Evolutionary conservation across 1,140 invertebrate species (phyloP), one percentile per base, ranked within the genome.

Genomic region (Tetragonula clypearis): DNA sequence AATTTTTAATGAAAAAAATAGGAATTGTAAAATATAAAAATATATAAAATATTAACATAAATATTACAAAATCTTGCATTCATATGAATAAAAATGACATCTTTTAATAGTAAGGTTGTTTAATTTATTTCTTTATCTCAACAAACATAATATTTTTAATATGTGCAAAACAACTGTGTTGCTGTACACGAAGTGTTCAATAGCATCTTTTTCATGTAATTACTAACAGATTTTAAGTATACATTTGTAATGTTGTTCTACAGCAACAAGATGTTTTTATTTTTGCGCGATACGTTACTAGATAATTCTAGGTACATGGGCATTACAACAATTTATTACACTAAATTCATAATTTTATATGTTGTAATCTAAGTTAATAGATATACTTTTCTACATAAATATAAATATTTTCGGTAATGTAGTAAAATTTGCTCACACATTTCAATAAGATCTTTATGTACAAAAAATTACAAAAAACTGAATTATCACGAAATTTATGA

Each of bases 391-490:
- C 87, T 90, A 85, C 35, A 83, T 88, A 86, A 88, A 84, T 81
- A 86, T 86, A 82, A 74, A 74, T 86, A 82, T 77, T 85, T 86
- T 60, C 76, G 71, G 77, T 84, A 78, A 84, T 84, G 78, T 80
- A 82, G 82, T 84, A 88, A 80, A 81, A 75, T 81, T 76, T 82
- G 85, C 75, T 86, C 68, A 77, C 55, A 53, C 78, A 84, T 87
- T 83, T 66, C 73, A 60, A 80, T 82, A 85, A 84, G 85, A 84
- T 84, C 69, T 79, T 91, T 91, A 91, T 91, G 87, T 91, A 91
- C 91, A 91, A 91, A 91, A 89, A 90, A 88, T 89, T 88, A 90
- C 89, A 91, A 86, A 90, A 91, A 87, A 87, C 87, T 75, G 87
- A 91, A 91, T 71, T 58, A 69, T 79, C 84, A 86, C 66, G 81